phyloP scores from a whole-genome alignment of 2,797 vertebrate genomes.

The Rhabdomys pumilio region DNA sequence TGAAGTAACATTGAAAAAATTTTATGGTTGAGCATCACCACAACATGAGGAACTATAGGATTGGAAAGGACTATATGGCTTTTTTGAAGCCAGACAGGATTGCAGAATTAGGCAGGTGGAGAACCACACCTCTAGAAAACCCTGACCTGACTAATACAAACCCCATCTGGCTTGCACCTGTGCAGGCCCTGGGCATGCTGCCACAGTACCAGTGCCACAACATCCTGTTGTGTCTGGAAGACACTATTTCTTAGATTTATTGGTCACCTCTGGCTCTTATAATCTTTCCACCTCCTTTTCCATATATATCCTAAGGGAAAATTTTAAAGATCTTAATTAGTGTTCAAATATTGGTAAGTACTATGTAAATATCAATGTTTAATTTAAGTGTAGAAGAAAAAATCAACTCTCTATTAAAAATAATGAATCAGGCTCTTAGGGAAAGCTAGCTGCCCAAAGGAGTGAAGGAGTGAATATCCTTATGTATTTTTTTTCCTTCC shows the following conservation, averaged over 20 bases:
- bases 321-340: conserved; percentile 5
- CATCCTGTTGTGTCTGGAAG: not conserved
- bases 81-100: not conserved
- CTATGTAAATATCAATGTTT: conserved; percentile 44
- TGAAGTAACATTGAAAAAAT: not conserved
- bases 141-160: not conserved
- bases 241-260: not conserved
- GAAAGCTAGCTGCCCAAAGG: not conserved
- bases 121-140: not conserved
- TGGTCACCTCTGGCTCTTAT: not conserved
- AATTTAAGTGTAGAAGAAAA: conserved; percentile 1
- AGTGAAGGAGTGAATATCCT: not conserved
- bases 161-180: too few relatives aligned
- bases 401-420: conserved; percentile 30
- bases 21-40: not conserved
- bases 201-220: not conserved
- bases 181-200: not conserved
- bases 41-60: not conserved
- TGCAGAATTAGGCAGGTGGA: not conserved
- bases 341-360: conserved; percentile 4
- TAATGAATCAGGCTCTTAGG: not conserved
- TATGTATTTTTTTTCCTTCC: not conserved
- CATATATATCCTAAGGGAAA: not conserved
- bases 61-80: not conserved
- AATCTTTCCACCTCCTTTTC: not conserved